Evolutionary conservation across 2,113 vertebrate genomes (phyloP).

Genomic region (Scatophagus argus): DNA sequence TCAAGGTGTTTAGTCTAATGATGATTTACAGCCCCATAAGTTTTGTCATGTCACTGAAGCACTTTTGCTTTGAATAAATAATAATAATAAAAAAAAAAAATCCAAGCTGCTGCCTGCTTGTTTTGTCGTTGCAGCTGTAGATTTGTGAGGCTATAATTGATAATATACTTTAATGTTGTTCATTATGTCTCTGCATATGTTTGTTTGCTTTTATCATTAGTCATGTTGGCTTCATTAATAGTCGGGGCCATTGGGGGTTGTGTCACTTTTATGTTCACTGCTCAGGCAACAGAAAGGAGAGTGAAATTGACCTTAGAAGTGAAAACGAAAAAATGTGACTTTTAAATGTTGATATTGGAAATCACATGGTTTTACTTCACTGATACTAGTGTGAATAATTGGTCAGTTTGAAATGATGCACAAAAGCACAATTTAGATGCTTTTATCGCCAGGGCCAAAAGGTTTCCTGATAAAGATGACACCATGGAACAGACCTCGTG

Average conservation of each 20-base stretch:
- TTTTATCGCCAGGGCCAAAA: slow-evolving; percentile 2
- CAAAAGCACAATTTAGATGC: not conserved
- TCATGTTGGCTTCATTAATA: slow-evolving; percentile 20
- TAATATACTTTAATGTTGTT: slow-evolving; percentile 3
- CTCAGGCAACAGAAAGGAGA: not conserved
- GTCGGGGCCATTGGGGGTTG: not conserved
- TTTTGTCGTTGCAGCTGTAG: slow-evolving; percentile 27
- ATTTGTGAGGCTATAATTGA: slow-evolving; percentile 6
- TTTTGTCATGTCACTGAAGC: slow-evolving; percentile 49
- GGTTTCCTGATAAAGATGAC: slow-evolving; percentile 22
- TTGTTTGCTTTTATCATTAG: slow-evolving; percentile 6
- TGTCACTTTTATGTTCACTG: not conserved
- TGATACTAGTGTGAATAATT: not conserved
- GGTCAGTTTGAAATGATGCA: not conserved
- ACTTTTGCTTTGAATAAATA: slow-evolving; percentile 23
- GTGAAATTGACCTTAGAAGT: slow-evolving; percentile 2
- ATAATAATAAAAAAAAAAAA: not conserved
- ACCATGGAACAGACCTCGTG: slow-evolving; percentile 12
- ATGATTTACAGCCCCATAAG: slow-evolving; percentile 41
- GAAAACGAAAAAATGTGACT: slow-evolving; percentile 16
- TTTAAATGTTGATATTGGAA: slow-evolving; percentile 21
- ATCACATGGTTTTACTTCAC: slow-evolving; percentile 1
- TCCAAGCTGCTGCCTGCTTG: slow-evolving; percentile 36
- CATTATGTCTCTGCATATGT: not conserved
- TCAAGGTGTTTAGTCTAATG: slow-evolving; percentile 8